Percentiles rank a stretch among this genome's conserved stretches.
Conservation (phyloP, 2,888 invertebrate genomes). For the Rhagonycha lutea region DNA sequence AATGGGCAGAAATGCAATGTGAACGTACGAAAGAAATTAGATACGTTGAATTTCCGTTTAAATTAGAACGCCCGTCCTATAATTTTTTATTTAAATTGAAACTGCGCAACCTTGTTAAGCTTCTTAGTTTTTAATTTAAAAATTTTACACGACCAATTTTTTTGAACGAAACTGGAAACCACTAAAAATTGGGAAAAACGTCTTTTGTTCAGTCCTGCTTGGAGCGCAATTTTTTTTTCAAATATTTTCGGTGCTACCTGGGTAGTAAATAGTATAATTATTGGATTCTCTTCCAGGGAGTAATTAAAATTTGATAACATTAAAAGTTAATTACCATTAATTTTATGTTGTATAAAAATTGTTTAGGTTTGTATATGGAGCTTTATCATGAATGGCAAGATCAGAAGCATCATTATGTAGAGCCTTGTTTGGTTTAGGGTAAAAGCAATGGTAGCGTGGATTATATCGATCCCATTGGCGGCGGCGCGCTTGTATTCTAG, state of each 20-base stretch:
- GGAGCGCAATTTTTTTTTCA: no score
- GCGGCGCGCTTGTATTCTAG: slow-evolving; percentile 39
- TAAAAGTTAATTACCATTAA: neutral
- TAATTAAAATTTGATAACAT: neutral
- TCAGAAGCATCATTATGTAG: slow-evolving; percentile 37
- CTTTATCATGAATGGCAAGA: slow-evolving; percentile 30
- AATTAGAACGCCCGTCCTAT: neutral
- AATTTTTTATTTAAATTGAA: neutral
- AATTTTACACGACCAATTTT: neutral
- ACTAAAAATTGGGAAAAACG: no score
- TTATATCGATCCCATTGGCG: slow-evolving; percentile 47
- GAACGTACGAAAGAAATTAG: neutral
- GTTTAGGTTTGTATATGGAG: slow-evolving; percentile 6
- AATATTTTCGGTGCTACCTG: no score
- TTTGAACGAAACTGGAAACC: no score
- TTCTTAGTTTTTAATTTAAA: neutral
- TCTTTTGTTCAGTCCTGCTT: no score
- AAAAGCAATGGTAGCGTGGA: slow-evolving; percentile 46
- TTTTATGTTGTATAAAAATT: neutral
- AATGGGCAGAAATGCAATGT: neutral
- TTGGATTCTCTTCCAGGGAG: neutral
- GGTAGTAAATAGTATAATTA: neutral
- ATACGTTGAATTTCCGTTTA: neutral
- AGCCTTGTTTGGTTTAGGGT: slow-evolving; percentile 38
- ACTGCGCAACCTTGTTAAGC: neutral